Evolutionary conservation across 2,113 vertebrate genomes (phyloP).

Genomic region (Rhadina sibilatrix): DNA sequence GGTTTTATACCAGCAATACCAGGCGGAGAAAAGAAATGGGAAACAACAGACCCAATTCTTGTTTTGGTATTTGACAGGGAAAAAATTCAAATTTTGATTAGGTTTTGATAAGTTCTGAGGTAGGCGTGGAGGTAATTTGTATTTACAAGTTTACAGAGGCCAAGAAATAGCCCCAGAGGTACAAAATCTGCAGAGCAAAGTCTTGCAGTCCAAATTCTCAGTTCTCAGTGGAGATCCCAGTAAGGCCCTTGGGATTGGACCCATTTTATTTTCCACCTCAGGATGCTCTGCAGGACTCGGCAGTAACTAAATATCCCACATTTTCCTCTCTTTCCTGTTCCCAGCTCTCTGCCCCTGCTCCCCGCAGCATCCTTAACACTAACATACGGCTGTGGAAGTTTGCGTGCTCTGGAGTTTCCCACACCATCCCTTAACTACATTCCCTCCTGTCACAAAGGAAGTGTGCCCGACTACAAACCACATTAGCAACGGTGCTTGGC

Average conservation of each 20-base stretch:
- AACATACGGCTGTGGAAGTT: constrained; percentile 28
- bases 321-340: background rate
- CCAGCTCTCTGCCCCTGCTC: background rate
- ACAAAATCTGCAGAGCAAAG: background rate
- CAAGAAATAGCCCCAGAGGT: background rate
- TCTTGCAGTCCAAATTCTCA: background rate
- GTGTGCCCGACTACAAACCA: constrained; percentile 81
- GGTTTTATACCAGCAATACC: background rate
- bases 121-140: background rate
- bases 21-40: background rate
- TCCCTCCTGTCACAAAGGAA: constrained; percentile 79
- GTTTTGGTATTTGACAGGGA: background rate
- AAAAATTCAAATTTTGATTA: background rate
- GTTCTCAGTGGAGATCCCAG: background rate
- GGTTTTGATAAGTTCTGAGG: background rate
- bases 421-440: constrained; percentile 68
- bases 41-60: background rate
- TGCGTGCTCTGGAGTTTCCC: constrained; percentile 68
- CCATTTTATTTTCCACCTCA: background rate
- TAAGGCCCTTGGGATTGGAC: background rate
- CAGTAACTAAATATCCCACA: background rate
- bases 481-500: constrained; percentile 73
- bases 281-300: background rate
- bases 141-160: background rate
- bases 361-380: too few relatives aligned